Conservation (phyloP, 2,113 vertebrate species). For the Micronycteris hirsuta region DNA sequence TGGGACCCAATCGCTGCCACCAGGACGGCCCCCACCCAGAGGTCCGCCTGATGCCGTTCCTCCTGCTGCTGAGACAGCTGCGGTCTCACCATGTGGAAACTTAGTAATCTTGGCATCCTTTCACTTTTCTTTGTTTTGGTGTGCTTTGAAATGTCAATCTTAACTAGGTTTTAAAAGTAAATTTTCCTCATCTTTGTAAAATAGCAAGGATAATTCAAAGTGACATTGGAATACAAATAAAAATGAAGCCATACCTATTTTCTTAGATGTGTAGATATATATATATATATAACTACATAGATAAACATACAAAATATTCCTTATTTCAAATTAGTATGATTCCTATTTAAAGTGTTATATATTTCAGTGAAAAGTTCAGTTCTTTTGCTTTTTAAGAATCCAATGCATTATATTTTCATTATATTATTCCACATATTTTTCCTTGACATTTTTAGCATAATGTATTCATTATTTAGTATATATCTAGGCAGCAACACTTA, state of each 20-base stretch:
- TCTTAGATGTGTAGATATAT: slow-evolving; percentile 77
- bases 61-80: background rate
- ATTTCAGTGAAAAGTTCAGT: slow-evolving; percentile 80
- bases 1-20: background rate
- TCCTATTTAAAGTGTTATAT: slow-evolving; percentile 82
- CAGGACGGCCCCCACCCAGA: background rate
- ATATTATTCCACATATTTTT: slow-evolving; percentile 82
- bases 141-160: slow-evolving; percentile 70
- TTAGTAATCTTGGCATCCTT: slow-evolving; percentile 45
- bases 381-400: slow-evolving; percentile 79
- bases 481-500: slow-evolving; percentile 79
- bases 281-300: slow-evolving; percentile 82
- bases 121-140: slow-evolving; percentile 49
- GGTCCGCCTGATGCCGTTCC: background rate
- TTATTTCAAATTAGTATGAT: slow-evolving; percentile 81
- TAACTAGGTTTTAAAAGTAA: slow-evolving; percentile 74
- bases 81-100: slow-evolving; percentile 58
- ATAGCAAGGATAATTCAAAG: slow-evolving; percentile 78
- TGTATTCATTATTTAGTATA: slow-evolving; percentile 78
- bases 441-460: slow-evolving; percentile 77
- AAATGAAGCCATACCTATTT: slow-evolving; percentile 85
- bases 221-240: slow-evolving; percentile 79
- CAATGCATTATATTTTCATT: slow-evolving; percentile 74
- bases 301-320: slow-evolving; percentile 79
- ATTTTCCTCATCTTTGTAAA: slow-evolving; percentile 77